Evolutionary conservation across 1,140 invertebrate species (phyloP), one percentile per base, ranked within the genome.

Genomic region (Papilio polytes): DNA sequence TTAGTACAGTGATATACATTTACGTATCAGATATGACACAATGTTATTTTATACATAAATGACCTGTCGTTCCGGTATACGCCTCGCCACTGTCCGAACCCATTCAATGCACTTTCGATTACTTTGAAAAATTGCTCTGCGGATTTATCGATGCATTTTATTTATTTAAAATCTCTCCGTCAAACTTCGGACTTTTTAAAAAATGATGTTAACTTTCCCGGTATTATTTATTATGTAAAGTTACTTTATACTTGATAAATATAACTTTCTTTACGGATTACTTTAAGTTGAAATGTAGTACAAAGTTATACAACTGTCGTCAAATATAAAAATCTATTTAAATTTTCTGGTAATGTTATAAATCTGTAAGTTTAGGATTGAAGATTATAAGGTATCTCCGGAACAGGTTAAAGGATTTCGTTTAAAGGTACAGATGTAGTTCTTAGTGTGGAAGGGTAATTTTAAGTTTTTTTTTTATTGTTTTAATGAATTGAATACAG

Each of bases 81-180:
- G 63, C 26, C 26, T 1, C 63, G 56, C 9, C 56, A 59, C 56
- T 36, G 13, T 31, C 26, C 12, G 18, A 70, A 18, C 22, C 12
- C 26, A 70, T 70, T 63, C 59, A 22, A 26, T 63, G 22, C 59
- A 63, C 59, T 63, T 63, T 63, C 12, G 59, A 26, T 63, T 63
- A 63, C 10, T 31, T 26, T 63, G 22, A 63, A 63, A 63, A 63
- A 63, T 63, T 63, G 59, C 59, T 26, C 59, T 2, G 13, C 59
- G 13, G 59, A 63, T 26, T 63, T 10, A 63, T 63, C 59, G 59
- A 63, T 31, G 63, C 26, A 31, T 70, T 70, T 70, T 31, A 31
- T 70, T 70, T 31, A 31, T 63, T 63, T 15, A 70, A 70, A 36
- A 70, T 36, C 12, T 31, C 63, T 70, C 26, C 26, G 22, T 31